Conservation (phyloP, 2,797 vertebrate species). For the Monodelphis domestica region DNA sequence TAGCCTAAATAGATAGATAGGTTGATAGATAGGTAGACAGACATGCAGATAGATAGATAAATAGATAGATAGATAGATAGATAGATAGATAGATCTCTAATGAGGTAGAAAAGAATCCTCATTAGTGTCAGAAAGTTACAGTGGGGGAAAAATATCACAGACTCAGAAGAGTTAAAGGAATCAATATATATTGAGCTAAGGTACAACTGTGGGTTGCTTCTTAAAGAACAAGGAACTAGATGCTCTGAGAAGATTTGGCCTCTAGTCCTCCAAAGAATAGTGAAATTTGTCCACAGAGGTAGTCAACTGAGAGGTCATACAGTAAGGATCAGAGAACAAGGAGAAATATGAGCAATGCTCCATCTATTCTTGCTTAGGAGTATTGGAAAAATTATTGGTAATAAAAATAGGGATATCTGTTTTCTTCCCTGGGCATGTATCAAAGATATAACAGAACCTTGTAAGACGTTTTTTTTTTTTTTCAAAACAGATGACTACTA, state of each 20-base stretch:
- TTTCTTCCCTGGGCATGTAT: background rate
- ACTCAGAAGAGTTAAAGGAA: background rate
- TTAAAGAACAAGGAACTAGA: background rate
- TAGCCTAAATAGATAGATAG: background rate
- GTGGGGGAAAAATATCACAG: background rate
- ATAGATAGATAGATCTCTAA: background rate
- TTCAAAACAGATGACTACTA: background rate
- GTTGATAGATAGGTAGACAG: background rate
- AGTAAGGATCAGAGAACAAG: background rate
- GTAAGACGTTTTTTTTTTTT: too few species aligned
- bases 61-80: background rate
- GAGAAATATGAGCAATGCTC: background rate
- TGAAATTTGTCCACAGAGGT: background rate
- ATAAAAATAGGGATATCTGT: background rate
- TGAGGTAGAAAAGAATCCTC: background rate
- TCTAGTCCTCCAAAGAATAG: background rate
- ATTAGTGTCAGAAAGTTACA: background rate
- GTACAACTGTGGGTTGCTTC: background rate
- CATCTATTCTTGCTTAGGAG: background rate
- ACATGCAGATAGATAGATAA: too few species aligned
- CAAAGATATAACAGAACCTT: background rate
- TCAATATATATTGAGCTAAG: background rate
- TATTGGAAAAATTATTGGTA: background rate
- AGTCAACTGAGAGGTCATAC: background rate
- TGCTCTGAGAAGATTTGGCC: background rate